Evolutionary conservation across 1,140 invertebrate species (phyloP), one percentile per base, ranked within the genome.

Genomic region (Polyergus mexicanus): DNA sequence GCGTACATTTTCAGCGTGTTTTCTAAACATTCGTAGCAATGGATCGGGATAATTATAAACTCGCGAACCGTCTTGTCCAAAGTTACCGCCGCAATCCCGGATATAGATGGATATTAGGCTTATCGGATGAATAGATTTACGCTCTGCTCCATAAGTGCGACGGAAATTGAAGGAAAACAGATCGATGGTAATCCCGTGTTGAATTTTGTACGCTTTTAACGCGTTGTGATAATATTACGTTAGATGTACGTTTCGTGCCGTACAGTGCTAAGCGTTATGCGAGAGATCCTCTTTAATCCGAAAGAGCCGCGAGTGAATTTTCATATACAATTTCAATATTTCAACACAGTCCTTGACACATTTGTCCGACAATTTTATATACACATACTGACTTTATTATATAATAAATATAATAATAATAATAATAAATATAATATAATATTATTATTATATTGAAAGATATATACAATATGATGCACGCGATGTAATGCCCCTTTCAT

Each of bases 161-260:
- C 47, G 62, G 63, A 83, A 77, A 88, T 88, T 86, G 44, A 74
- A 85, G 84, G 76, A 81, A 72, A 86, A 72, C 74, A 76, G 74
- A 60, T 63, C 38, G 66, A 65, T 76, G 65, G 63, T 86, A 81
- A 88, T 86, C 77, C 54, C 25, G 13, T 25, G 63, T 80, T 86
- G 69, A 76, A 56, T 71, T 80, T 68, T 38, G 54, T 54, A 11
- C 13, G 47, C 74, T 65, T 65, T 77, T 66, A 75, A 75, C 41
- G 41, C 32, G 58, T 62, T 71, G 44, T 71, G 28, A 58, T 62
- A 86, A 80, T 63, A 71, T 71, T 63, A 22, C 10, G 35, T 51
- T 63, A 63, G 69, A 28, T 83, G 58, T 71, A 32, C 28, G 22
- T 25, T 62, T 44, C 19, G 7, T 16, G 66, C 3, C n/a, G 58